A percentile compares a stretch with the other conserved stretches of the same genome.
Evolutionary conservation across 2,113 vertebrate genomes (phyloP).

Genomic region (Amblyornis subalaris): DNA sequence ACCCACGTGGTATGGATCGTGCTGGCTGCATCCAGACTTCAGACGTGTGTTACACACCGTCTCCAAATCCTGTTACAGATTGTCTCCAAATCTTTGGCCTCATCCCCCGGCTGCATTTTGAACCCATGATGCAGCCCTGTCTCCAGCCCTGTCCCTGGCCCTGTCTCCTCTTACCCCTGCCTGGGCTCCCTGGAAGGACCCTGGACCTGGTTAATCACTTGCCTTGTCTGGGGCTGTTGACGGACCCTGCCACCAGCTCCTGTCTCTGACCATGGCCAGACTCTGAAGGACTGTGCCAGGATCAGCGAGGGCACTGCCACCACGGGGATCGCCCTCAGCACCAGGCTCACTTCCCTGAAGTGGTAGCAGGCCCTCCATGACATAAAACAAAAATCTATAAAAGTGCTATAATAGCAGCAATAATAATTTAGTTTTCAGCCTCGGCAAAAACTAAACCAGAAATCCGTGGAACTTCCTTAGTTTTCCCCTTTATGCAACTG

Average conservation of each 20-base stretch:
- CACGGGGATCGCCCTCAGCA: not conserved
- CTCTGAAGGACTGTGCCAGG: not conserved
- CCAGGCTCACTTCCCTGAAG: not conserved
- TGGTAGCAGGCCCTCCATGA: not conserved
- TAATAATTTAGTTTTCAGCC: not conserved
- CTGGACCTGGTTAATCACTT: not conserved
- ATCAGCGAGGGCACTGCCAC: not conserved
- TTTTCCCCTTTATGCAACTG: not conserved
- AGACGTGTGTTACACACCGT: fast-evolving
- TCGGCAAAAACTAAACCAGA: not conserved
- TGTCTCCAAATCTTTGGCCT: not conserved
- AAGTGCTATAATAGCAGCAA: not conserved
- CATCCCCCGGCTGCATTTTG: not conserved
- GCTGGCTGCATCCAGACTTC: not conserved
- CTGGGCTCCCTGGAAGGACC: not conserved
- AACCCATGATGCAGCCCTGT: not conserved
- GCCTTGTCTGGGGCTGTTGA: not conserved
- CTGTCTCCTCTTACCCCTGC: not conserved
- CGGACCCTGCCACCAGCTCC: not conserved
- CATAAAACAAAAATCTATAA: not conserved
- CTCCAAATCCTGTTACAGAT: too few relatives aligned
- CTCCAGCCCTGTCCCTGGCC: not conserved
- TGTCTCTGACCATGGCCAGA: not conserved
- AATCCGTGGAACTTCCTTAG: not conserved
- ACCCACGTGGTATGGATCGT: fast-evolving